Percentiles rank a stretch among this genome's conserved stretches.
Conservation (phyloP, 2,113 vertebrate genomes). For the Pterocles orientalis region DNA sequence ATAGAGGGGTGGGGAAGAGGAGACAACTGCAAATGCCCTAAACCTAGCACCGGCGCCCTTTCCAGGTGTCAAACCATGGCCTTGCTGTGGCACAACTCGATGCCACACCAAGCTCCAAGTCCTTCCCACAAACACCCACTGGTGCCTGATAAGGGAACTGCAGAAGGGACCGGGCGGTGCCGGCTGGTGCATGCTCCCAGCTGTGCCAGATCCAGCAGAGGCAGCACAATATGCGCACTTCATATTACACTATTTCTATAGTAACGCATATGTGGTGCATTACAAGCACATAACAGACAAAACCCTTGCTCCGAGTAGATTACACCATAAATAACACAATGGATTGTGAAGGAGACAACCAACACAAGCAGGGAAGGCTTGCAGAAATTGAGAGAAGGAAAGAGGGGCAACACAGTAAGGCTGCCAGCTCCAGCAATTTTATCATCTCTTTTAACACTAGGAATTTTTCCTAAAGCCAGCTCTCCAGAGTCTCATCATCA, state of each 20-base stretch:
- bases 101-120: not conserved
- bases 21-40: not conserved
- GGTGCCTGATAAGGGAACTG: rapidly evolving
- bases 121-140: rapidly evolving
- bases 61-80: not conserved
- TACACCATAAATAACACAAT: not conserved
- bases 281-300: not conserved
- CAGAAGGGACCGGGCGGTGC: rapidly evolving
- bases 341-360: rapidly evolving
- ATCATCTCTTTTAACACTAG: not conserved
- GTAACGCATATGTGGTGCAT: not conserved
- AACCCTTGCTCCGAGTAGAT: not conserved
- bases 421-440: not conserved
- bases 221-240: not conserved
- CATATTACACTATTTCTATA: not conserved
- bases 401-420: not conserved
- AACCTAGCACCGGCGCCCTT: not conserved
- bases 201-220: not conserved
- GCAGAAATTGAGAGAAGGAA: not conserved
- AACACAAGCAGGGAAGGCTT: not conserved
- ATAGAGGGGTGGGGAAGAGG: not conserved
- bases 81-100: rapidly evolving
- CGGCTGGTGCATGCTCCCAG: not conserved
- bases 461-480: not conserved
- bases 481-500: not conserved